Evolutionary conservation across 1,140 invertebrate species (phyloP).

Genomic region (Goniozus legneri): DNA sequence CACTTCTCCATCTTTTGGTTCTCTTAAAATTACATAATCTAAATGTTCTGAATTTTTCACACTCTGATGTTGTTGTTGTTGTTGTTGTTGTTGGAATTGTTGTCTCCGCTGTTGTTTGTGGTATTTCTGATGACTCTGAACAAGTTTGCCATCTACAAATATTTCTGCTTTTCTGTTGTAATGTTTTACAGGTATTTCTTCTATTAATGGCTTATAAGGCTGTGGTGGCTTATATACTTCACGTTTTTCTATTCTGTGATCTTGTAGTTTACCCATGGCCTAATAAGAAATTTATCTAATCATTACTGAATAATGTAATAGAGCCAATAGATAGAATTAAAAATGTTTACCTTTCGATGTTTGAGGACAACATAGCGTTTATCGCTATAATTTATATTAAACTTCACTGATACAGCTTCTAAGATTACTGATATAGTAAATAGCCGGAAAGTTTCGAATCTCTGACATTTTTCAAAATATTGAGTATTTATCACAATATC

Average conservation of each 20-base stretch:
- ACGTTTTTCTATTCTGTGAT: slow-evolving; percentile 68
- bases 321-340: neutral
- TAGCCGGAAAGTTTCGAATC: slow-evolving; percentile 33
- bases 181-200: slow-evolving; percentile 58
- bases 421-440: slow-evolving; percentile 44
- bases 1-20: slow-evolving; percentile 47
- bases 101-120: slow-evolving; percentile 22
- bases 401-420: slow-evolving; percentile 38
- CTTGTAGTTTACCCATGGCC: slow-evolving; percentile 67
- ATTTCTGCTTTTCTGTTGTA: too few relatives aligned
- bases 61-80: too few relatives aligned
- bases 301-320: too few relatives aligned
- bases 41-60: too few relatives aligned
- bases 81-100: too few relatives aligned
- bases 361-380: slow-evolving; percentile 58
- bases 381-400: slow-evolving; percentile 30
- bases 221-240: slow-evolving; percentile 52
- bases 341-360: slow-evolving; percentile 54
- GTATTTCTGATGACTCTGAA: too few relatives aligned
- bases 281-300: slow-evolving; percentile 13
- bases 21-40: slow-evolving; percentile 51
- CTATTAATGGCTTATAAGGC: slow-evolving; percentile 51
- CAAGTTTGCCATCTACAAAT: too few relatives aligned
- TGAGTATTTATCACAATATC: slow-evolving; percentile 44
- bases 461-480: slow-evolving; percentile 43